Evolutionary conservation across 2,113 vertebrate genomes (phyloP).

Genomic region (Hucho hucho): DNA sequence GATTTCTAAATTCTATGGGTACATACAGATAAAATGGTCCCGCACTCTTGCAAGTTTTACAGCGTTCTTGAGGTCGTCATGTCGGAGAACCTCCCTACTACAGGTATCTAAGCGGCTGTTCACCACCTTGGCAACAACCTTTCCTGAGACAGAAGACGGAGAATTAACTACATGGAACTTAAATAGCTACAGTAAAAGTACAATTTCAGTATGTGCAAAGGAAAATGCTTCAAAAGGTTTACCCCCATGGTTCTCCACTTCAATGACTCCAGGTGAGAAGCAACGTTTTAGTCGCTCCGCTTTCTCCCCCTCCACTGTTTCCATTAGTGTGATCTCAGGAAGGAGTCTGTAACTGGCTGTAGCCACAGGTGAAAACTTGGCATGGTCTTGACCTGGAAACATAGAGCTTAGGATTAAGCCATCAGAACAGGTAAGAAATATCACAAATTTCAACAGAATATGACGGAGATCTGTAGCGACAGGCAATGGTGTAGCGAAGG

Average conservation of each 20-base stretch:
- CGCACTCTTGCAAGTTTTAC: conserved; percentile 87
- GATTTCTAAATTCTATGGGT: neutral
- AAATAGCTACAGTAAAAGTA: neutral
- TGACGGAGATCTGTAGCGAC: no score
- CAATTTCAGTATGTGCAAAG: no score
- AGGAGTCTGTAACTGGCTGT: conserved; percentile 96
- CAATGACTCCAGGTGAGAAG: conserved; percentile 94
- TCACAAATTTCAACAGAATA: no score
- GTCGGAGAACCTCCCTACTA: conserved; percentile 90
- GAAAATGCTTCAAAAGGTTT: conserved; percentile 13
- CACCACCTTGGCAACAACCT: conserved; percentile 84
- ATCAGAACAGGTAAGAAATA: neutral
- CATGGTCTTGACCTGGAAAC: conserved; percentile 90
- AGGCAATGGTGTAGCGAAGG: no score
- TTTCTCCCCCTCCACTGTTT: conserved; percentile 85
- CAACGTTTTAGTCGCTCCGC: conserved; percentile 85
- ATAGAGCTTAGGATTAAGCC: neutral
- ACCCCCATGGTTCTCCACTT: conserved; percentile 85
- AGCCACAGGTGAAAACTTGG: conserved; percentile 97
- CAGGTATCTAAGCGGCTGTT: conserved; percentile 91
- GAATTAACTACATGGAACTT: neutral
- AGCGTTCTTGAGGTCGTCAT: conserved; percentile 85
- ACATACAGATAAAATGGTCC: conserved; percentile 97
- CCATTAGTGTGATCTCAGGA: conserved; percentile 89
- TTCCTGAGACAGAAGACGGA: conserved; percentile 69